Evolutionary conservation across 2,113 vertebrate species (phyloP), one percentile per base, ranked within the genome.

Genomic region (Aspiorhynchus laticeps): DNA sequence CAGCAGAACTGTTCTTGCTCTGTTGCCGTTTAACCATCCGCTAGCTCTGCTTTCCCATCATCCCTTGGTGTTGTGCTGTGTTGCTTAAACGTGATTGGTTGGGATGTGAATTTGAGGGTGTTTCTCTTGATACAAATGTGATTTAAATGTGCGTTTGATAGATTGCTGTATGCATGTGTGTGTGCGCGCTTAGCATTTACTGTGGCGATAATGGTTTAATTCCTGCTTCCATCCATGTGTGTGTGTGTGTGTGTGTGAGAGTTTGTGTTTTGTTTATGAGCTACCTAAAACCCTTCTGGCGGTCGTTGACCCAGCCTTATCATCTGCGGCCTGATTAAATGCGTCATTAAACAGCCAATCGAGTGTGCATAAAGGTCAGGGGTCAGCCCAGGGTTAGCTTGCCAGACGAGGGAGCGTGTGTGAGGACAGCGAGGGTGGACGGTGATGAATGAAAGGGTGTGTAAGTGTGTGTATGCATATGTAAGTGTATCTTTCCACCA

Each of bases 1-100:
- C 86, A 83, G 80, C 71, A 75, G 71, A 83, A 87, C 56, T 87
- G 86, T 59, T 76, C 36, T 74, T 73, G 63, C 88, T 84, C 84
- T 88, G 5, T 88, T 79, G 74, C 81, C 67, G 38, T 85, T 85
- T 79, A 85, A 76, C 77, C 86, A 87, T 89, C 86, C 53, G 88
- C 88, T 87, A 11, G 46, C 67, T 74, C 31, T 87, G 86, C 88
- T 87, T 87, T 85, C 83, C 83, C 83, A 89, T 89, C 88, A 85
- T 87, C 61, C 83, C 73, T 79, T 74, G 78, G 86, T 89, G 83
- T 87, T 83, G 83, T 87, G 86, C 83, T 63, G 86, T 89, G 36
- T 65, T 87, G 77, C 86, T 89, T 78, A 56, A 38, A 38, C 38
- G 51, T 89, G 61, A 46, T 82, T 87, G 86, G 69, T 74, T 85